Conservation (phyloP, 2,888 invertebrate genomes). For the Atrina japonica region DNA sequence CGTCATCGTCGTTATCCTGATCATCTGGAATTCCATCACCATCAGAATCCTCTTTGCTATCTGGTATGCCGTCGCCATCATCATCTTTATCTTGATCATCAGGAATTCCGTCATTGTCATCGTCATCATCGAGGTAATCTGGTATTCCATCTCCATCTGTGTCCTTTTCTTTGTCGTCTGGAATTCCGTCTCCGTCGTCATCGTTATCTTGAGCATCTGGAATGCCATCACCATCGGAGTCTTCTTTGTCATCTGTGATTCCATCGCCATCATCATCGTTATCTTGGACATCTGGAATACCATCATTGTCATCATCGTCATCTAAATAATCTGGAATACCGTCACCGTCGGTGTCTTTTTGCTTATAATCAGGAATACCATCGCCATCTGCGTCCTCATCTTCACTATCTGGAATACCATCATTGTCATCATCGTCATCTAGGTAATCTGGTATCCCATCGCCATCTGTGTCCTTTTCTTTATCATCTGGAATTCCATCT, state of each 20-base stretch:
- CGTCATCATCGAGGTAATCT: slow-evolving; percentile 63
- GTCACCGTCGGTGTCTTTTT: slow-evolving; percentile 63
- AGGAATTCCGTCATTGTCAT: slow-evolving; percentile 72
- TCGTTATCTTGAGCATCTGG: slow-evolving; percentile 63
- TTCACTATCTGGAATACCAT: slow-evolving; percentile 68
- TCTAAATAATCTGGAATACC: slow-evolving; percentile 67
- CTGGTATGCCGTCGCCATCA: slow-evolving; percentile 76
- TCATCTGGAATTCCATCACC: slow-evolving; percentile 68
- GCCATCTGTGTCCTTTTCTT: slow-evolving; percentile 61
- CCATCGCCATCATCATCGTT: slow-evolving; percentile 64
- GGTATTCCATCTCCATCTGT: slow-evolving; percentile 67
- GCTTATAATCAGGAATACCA: slow-evolving; percentile 64
- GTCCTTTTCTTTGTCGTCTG: slow-evolving; percentile 70
- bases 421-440: slow-evolving; percentile 68
- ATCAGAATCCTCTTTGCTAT: slow-evolving; percentile 56
- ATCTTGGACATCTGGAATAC: slow-evolving; percentile 63
- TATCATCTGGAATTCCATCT: slow-evolving; percentile 75
- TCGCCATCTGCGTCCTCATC: slow-evolving; percentile 70
- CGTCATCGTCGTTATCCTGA: slow-evolving; percentile 54
- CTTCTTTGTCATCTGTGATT: slow-evolving; percentile 59
- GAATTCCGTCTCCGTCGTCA: slow-evolving; percentile 73
- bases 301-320: slow-evolving; percentile 70
- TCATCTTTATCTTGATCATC: slow-evolving; percentile 60
- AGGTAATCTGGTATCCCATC: slow-evolving; percentile 61
- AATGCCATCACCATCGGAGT: slow-evolving; percentile 67